A percentile compares a stretch with the other conserved stretches of the same genome.
These are phyloP conservation scores for Salticus scenicus DNA, from an alignment of 2,888 invertebrate species.

Conservation along the genomic window DNA sequence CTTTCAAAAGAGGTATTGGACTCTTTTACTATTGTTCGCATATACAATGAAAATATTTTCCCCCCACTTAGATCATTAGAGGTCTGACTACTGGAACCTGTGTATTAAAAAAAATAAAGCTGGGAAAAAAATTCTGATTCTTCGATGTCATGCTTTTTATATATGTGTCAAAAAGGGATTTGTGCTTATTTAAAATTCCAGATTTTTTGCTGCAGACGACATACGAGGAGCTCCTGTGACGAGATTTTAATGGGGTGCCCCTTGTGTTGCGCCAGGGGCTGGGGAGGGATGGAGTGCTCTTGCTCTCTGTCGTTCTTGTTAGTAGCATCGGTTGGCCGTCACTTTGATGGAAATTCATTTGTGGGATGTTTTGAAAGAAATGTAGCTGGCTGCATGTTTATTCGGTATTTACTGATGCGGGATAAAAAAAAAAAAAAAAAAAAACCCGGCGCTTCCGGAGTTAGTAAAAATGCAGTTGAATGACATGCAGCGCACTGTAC, in stretches of 20 bases:
- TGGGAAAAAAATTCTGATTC: neutral
- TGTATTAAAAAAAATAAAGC: neutral
- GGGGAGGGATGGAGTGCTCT: neutral
- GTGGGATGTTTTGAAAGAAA: conserved; percentile 12
- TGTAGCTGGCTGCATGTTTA: conserved; percentile 7
- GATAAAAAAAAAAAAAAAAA: neutral
- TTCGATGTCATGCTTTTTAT: conserved; percentile 7
- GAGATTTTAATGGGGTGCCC: conserved; percentile 28
- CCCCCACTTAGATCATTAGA: conserved; percentile 16
- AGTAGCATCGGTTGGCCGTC: conserved; percentile 14
- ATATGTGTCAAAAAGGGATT: conserved; percentile 19
- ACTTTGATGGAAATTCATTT: conserved; percentile 13
- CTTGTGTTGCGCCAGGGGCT: neutral
- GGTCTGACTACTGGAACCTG: neutral
- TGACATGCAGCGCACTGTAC: too few relatives aligned
- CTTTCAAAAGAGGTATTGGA: neutral
- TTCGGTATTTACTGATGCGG: neutral
- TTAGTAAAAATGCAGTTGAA: neutral
- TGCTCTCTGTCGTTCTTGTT: neutral
- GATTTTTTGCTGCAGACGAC: conserved; percentile 15
- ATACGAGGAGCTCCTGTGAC: conserved; percentile 19
- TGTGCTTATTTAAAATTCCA: conserved; percentile 16
- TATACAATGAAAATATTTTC: neutral
- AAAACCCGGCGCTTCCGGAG: neutral
- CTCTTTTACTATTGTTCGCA: neutral